Conservation (phyloP, 2,888 invertebrate genomes). For the Tenthredo mesomela region DNA sequence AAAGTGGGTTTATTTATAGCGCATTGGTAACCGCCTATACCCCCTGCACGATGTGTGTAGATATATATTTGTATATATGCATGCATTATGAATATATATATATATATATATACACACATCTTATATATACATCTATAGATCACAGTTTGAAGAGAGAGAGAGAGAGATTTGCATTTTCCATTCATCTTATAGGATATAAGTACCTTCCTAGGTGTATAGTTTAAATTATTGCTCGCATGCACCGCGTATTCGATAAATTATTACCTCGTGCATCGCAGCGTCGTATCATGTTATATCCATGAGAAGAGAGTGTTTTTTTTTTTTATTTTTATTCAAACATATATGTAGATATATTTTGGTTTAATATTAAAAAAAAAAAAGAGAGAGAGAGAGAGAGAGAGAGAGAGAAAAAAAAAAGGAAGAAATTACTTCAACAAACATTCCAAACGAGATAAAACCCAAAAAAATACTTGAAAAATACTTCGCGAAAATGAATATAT, state of each 20-base stretch:
- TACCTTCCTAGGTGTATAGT: background rate
- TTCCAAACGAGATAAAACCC: background rate
- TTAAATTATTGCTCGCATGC: background rate
- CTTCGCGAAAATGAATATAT: background rate
- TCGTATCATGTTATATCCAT: background rate
- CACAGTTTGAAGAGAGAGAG: constrained; percentile 5
- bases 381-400: no score
- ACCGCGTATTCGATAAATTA: background rate
- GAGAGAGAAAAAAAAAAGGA: no score
- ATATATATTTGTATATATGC: background rate
- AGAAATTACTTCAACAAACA: background rate
- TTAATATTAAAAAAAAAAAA: no score
- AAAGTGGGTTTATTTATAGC: constrained; percentile 52
- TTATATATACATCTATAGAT: background rate
- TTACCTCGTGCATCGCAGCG: background rate
- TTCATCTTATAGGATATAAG: constrained; percentile 40
- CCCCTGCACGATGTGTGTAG: background rate
- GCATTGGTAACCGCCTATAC: background rate
- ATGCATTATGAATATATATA: background rate
- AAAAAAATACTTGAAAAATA: no score
- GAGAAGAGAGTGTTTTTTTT: no score
- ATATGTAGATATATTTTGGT: background rate
- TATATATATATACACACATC: background rate
- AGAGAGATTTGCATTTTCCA: constrained; percentile 52
- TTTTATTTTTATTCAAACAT: background rate